Percentiles rank a stretch among this genome's conserved stretches.
Evolutionary conservation across 2,888 invertebrate species (phyloP).

Genomic region (Lycia hirtaria): DNA sequence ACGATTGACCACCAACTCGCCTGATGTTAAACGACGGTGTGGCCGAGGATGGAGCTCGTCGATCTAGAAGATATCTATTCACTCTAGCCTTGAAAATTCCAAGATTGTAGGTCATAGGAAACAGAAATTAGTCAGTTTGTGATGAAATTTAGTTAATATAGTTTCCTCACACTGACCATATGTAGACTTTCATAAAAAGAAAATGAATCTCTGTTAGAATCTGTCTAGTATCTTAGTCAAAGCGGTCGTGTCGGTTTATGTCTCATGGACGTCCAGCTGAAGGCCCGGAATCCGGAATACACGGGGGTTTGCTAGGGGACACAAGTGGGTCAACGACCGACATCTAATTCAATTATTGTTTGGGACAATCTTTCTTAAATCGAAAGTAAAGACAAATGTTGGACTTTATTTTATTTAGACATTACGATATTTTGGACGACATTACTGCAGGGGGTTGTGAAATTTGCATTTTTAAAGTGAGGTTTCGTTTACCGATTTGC

Average conservation of each 20-base stretch:
- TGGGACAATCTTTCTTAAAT: conserved; percentile 14
- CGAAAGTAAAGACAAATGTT: conserved; percentile 13
- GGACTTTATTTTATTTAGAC: conserved; percentile 5
- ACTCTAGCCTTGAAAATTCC: too few relatives aligned
- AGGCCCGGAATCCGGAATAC: background rate
- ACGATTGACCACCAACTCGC: too few relatives aligned
- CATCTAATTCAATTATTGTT: conserved; percentile 24
- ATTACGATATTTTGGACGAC: background rate
- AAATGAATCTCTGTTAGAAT: conserved; percentile 2
- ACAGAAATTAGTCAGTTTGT: too few relatives aligned
- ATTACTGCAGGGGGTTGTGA: background rate
- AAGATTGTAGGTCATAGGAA: too few relatives aligned
- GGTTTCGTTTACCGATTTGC: too few relatives aligned
- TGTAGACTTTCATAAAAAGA: background rate
- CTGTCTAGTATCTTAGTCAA: conserved; percentile 12
- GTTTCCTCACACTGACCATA: too few relatives aligned
- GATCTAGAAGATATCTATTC: too few relatives aligned
- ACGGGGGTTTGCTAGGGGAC: background rate
- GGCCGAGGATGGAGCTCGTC: too few relatives aligned
- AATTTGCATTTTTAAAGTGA: too few relatives aligned
- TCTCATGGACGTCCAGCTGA: conserved; percentile 9
- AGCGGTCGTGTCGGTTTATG: conserved; percentile 17
- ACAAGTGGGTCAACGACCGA: conserved; percentile 20
- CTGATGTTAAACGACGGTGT: too few relatives aligned
- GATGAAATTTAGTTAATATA: too few relatives aligned